Evolutionary conservation across 2,113 vertebrate species (phyloP).

Genomic region (Junco hyemalis): DNA sequence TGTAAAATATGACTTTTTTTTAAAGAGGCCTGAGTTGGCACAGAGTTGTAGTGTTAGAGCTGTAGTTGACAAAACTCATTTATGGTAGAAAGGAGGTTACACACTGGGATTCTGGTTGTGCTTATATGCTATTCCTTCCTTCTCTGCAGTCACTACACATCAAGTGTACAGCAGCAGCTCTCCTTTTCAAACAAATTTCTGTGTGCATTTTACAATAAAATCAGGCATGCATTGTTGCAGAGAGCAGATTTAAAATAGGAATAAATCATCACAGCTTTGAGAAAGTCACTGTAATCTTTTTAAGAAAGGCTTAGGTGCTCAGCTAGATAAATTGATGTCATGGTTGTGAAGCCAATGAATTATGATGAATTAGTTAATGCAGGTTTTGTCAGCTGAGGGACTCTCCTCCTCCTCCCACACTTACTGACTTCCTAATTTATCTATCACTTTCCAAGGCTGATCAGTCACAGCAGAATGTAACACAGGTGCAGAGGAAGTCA

Average conservation of each 20-base stretch:
- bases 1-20: background rate
- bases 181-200: background rate
- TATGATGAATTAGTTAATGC: background rate
- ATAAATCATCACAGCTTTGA: background rate
- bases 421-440: background rate
- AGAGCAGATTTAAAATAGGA: background rate
- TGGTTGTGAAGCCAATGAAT: background rate
- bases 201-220: background rate
- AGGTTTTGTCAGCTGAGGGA: background rate
- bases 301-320: background rate
- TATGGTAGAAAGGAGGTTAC: background rate
- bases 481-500: background rate
- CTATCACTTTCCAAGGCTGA: background rate
- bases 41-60: background rate
- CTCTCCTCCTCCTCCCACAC: background rate
- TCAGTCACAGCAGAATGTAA: background rate
- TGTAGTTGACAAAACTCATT: background rate
- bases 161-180: background rate
- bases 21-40: background rate
- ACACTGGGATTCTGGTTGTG: background rate
- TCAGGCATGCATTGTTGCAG: background rate
- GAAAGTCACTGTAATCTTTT: background rate
- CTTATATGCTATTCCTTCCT: background rate
- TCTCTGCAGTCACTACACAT: background rate
- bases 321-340: background rate